Base-by-base conservation (phyloP, 2,888 invertebrate species). In the Calameuta idolon region DNA sequence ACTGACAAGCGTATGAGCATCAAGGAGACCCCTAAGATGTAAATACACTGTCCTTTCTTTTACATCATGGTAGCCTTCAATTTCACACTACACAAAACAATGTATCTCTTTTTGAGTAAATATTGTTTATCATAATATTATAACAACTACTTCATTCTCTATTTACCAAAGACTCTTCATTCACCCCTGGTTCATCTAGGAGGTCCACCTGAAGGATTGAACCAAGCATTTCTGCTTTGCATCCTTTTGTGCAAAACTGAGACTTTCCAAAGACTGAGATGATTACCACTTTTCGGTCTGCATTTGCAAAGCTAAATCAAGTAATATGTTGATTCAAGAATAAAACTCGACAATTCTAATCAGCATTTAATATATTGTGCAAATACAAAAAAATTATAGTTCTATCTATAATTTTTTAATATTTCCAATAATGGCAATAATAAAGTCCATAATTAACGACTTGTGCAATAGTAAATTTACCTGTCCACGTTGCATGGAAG, bases 221-320 rank as follows among this genome's bases (percentile, higher is more conserved):
- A 80, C 89, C 88, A n/a, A 91, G 82, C 88, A 91, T 91, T 83
- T 94, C 93, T 74, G 94, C 93, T 92, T 96, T 96, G 86, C 95
- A 94, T 79, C 94, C 94, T 84, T 90, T 91, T 69, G 94, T 93
- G 85, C 94, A 93, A 87, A 94, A 94, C 0, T 94, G 93, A 35
- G 95, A 94, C 91, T 96, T 96, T 12, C 96, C 96, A 85, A 96
- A 94, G 34, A 96, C 92, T 12, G 96, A 95, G 12, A 96, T 94
- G 3, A 96, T 93, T 11, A 96, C 94, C 68, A 95, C 94, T 85
- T 94, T 94, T 76, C 88, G 87, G 37, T 91, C 88, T 31, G 79
- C 79, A 34, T 85, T 84, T n/a, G 82, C n/a, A 75, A 90, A 84
- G 73, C 90, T 90, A 77, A 73, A 85, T 84, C 74, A 73, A 75